Conservation (phyloP, 1,140 invertebrate genomes). For the Capitella teleta region DNA sequence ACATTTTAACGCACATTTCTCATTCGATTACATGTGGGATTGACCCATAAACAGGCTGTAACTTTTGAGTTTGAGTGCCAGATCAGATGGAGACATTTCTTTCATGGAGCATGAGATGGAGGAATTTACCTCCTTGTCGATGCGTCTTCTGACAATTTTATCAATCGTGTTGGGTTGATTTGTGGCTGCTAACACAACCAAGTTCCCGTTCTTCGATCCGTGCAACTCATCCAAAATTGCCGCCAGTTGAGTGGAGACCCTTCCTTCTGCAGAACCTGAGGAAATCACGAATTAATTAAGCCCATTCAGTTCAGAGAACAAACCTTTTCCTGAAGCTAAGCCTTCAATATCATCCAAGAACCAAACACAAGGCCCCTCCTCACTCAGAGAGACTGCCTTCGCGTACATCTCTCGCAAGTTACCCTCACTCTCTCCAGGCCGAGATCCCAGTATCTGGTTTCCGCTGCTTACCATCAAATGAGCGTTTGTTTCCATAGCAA, state of each 20-base stretch:
- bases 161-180: no score
- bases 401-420: constrained; percentile 23
- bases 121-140: no score
- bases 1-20: no score
- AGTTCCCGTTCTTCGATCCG: not conserved
- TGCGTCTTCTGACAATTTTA: no score
- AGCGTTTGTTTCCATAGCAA: constrained; percentile 19
- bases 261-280: constrained; percentile 12
- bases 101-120: no score
- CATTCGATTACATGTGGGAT: no score
- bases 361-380: constrained; percentile 28
- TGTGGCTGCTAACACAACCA: constrained; percentile 33
- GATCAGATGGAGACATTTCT: no score
- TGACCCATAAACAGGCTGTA: no score
- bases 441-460: constrained; percentile 25
- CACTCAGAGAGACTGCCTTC: constrained; percentile 18
- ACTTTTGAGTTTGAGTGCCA: no score
- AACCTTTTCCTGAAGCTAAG: constrained; percentile 19
- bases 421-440: constrained; percentile 28
- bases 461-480: constrained; percentile 24
- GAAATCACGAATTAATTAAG: no score
- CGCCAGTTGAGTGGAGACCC: constrained; percentile 2
- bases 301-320: no score
- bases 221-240: not conserved
- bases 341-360: constrained; percentile 37